Base-by-base conservation (phyloP, 2,797 vertebrate genomes). In the Diplodus sargus region DNA sequence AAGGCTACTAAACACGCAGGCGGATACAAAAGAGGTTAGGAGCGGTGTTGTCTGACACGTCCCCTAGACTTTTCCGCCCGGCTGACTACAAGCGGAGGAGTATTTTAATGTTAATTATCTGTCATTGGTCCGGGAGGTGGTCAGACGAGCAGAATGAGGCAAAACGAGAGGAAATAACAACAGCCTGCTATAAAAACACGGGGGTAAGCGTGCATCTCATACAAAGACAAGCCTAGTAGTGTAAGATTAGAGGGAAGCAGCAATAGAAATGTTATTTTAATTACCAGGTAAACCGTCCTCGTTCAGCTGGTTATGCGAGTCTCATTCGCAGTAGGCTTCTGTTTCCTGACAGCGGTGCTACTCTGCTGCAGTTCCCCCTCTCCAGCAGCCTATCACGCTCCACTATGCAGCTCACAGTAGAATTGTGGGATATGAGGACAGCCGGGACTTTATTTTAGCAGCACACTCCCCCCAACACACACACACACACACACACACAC, bases 381-480 rank as follows among this genome's bases (percentile, higher is more conserved):
- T 84, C 69, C 76, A 10, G 70, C 88, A 89, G 89, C 90, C 91
- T 89, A 90, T 90, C 90, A 90, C 28, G 51, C 90, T 76, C 68
- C 83, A 62, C 83, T 54, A 53, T 72, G 85, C 83, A 70, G 74
- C 45, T 47, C 45, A 47, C 45, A 82, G 86, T 12, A 87, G 92
- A 76, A 94, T 92, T 91, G 89, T 94, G 94, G 93, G 92, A 94
- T 90, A 91, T 82, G 62, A 68, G 79, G 72, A 93, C 92, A 93
- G 87, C 91, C 89, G 84, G 82, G 76, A 71, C 74, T 73, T 90
- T 90, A 88, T 90, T 87, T 85, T 22, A 84, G 53, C 69, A 74
- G 53, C 64, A 54, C 74, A 9, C 67, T 39, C 71, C 70, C 30
- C 28, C n/a, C 49, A 28, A 25, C 15, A 28, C 51, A 23, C 56